phyloP scores from a whole-genome alignment of 2,113 vertebrate genomes.

The Aythya baeri region DNA sequence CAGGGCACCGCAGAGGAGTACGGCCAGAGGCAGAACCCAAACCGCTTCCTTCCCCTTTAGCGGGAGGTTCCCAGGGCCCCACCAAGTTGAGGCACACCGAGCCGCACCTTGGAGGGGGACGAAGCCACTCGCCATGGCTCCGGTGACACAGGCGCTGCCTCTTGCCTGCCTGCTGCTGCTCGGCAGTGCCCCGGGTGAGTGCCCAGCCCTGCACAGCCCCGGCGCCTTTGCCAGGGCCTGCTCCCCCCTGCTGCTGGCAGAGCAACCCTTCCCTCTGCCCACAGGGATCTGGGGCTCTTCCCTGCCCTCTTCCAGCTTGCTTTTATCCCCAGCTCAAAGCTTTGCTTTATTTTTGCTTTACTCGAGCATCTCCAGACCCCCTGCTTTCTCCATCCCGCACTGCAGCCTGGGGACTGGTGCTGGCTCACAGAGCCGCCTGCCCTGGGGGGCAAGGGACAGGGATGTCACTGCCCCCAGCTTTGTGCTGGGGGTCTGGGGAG shows the following conservation, averaged over 20 bases:
- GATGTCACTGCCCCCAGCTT: background rate
- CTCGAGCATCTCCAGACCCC: rapidly evolving
- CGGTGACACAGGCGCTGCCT: rapidly evolving
- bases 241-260: rapidly evolving
- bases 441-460: rapidly evolving
- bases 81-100: rapidly evolving
- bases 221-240: rapidly evolving
- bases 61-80: too few relatives aligned
- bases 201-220: background rate
- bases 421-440: background rate
- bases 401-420: background rate
- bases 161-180: background rate
- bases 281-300: rapidly evolving
- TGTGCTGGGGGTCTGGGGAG: rapidly evolving
- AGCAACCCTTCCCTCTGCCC: background rate
- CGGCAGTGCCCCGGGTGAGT: background rate
- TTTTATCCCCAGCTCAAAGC: background rate
- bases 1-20: background rate
- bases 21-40: rapidly evolving
- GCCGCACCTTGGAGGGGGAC: background rate
- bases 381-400: rapidly evolving
- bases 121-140: background rate
- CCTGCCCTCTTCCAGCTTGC: background rate
- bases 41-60: background rate
- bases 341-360: background rate